Evolutionary conservation across 2,113 vertebrate species (phyloP), one percentile per base, ranked within the genome.

Genomic region (Lophius piscatorius): DNA sequence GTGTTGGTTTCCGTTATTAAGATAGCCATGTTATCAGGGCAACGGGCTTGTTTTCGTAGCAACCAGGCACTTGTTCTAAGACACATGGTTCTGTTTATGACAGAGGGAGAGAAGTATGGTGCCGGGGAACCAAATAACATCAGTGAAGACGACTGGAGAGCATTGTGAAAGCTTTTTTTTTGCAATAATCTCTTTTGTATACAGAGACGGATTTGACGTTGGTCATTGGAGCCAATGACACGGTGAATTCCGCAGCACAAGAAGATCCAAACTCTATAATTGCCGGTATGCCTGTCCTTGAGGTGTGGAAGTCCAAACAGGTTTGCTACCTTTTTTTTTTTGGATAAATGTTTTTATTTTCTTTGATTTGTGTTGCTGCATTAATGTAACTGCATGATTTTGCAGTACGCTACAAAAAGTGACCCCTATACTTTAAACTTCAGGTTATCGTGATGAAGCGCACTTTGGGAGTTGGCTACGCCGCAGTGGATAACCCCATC

Each of bases 221-320:
- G 78, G 97, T 99, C 12, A 98, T 98, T 42, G 97, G 97, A 65
- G 97, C 97, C 48, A 99, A 99, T 54, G 97, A 99, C 83, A 99
- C 97, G 0, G 97, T 98, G 59, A 99, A 99, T 85, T 99, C 97
- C 47, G 97, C 97, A 1, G 94, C 97, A 59, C 97, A 98, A 48
- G 97, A 99, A 81, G 97, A 98, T 77, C 97, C 96, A 0, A 99
- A 98, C 82, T 99, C 97, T 21, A 94, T 99, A 29, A 99, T 98
- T 60, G 96, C 96, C 63, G 97, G 97, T 62, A 98, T 99, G 97
- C 97, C 96, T 0, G 97, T 99, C 36, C 91, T 99, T 47, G 96
- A 99, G 78, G 96, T 99, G 69, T 99, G 97, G 96, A 99, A 98
- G 81, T 96, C 97, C 47, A 98, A 99, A 81, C 97, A 98, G 97